These are phyloP conservation scores for Eulithis prunata DNA, from an alignment of 2,888 invertebrate genomes.

Conservation along the genomic window DNA sequence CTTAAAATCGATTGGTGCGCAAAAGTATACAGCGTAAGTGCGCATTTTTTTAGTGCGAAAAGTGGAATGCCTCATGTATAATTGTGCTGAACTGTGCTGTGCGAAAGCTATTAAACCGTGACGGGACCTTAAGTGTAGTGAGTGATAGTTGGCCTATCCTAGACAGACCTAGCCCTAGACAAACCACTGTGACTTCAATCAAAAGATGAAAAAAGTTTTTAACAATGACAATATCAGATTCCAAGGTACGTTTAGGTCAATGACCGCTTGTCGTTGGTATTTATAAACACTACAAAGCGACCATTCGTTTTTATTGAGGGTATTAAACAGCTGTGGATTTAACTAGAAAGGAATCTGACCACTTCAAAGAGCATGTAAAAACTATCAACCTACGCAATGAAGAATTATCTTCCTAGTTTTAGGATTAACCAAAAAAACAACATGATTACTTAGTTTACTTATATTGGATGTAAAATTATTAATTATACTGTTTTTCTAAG, in stretches of 20 bases:
- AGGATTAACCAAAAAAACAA: neutral
- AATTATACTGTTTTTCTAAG: too few species aligned
- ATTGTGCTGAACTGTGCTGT: too few species aligned
- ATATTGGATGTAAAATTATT: too few species aligned
- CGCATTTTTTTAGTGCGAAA: too few species aligned
- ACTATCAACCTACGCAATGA: slow-evolving; percentile 13
- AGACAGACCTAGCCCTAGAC: too few species aligned
- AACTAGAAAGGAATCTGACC: slow-evolving; percentile 25
- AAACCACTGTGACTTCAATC: neutral
- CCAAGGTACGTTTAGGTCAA: slow-evolving; percentile 29
- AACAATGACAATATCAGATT: neutral
- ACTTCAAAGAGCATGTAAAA: slow-evolving; percentile 27
- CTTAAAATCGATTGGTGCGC: too few species aligned
- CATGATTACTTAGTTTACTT: too few species aligned
- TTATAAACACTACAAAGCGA: slow-evolving; percentile 37
- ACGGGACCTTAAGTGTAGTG: too few species aligned
- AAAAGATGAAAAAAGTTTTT: neutral
- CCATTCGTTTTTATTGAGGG: slow-evolving; percentile 24
- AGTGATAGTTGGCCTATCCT: too few species aligned
- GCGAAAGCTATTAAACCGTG: too few species aligned
- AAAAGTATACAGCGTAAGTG: too few species aligned
- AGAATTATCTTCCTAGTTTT: neutral
- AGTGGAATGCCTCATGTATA: too few species aligned
- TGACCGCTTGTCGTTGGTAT: slow-evolving; percentile 41
- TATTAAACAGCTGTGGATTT: slow-evolving; percentile 23